phyloP scores from a whole-genome alignment of 2,113 vertebrate species.

The Anguilla japonica region DNA sequence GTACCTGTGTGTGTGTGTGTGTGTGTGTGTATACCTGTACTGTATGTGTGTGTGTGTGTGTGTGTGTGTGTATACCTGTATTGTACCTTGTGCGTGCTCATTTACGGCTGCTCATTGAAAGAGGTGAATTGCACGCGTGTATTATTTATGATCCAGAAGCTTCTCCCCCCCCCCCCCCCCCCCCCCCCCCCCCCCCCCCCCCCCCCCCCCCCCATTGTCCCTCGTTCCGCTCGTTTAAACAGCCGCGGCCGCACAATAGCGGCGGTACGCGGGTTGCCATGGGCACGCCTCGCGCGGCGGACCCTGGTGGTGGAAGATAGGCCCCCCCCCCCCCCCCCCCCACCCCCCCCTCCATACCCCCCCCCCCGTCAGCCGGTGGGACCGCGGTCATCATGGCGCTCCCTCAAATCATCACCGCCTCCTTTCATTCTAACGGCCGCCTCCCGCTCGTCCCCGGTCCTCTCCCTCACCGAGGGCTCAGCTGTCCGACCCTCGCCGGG shows the following conservation, averaged over 20 bases:
- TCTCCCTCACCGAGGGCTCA: too few relatives aligned
- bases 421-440: too few relatives aligned
- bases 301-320: not conserved
- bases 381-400: too few relatives aligned
- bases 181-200: constrained; percentile 29
- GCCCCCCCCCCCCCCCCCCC: not conserved
- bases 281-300: constrained; percentile 27
- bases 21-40: too few relatives aligned
- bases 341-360: too few relatives aligned
- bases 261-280: constrained; percentile 57
- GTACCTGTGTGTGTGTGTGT: too few relatives aligned
- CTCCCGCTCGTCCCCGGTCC: too few relatives aligned
- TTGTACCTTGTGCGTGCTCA: not conserved
- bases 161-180: constrained; percentile 28
- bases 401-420: not conserved
- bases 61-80: constrained; percentile 20
- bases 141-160: constrained; percentile 64
- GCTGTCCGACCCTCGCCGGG: too few relatives aligned
- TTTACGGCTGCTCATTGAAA: not conserved
- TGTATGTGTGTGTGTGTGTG: not conserved
- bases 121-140: constrained; percentile 39
- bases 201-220: constrained; percentile 47
- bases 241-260: constrained; percentile 46
- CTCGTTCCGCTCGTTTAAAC: constrained; percentile 45
- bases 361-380: not conserved